Evolutionary conservation across 92 coral and sea anemone genomes (phyloP).

Genomic region (Paramuricea clavata): DNA sequence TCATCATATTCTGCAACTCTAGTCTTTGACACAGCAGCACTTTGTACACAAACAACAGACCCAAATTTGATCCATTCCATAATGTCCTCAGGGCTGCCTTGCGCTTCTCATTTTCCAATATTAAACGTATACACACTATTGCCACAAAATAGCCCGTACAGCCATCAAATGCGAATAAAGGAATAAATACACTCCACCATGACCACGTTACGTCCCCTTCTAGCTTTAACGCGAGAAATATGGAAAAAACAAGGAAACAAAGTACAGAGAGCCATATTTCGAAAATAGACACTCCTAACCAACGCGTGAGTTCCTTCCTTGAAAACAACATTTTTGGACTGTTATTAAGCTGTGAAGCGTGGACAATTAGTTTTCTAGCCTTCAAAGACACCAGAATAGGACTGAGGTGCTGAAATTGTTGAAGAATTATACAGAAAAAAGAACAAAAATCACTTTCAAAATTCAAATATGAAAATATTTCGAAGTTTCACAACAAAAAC

Average conservation of each 20-base stretch:
- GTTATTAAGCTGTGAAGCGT: slow-evolving; percentile 16
- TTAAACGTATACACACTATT: slow-evolving; percentile 92
- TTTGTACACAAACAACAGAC: slow-evolving; percentile 77
- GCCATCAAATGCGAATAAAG: slow-evolving; percentile 93
- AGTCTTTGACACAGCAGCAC: slow-evolving; percentile 83
- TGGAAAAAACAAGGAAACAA: slow-evolving; percentile 79
- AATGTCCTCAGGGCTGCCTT: slow-evolving; percentile 90
- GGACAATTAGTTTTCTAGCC: neutral
- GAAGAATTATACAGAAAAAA: too few species aligned
- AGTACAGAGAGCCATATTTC: slow-evolving; percentile 91
- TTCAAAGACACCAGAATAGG: too few species aligned
- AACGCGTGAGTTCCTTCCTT: slow-evolving; percentile 79
- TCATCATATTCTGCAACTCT: slow-evolving; percentile 67
- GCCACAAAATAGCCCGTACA: slow-evolving; percentile 92
- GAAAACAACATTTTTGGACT: slow-evolving; percentile 73
- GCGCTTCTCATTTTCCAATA: slow-evolving; percentile 79
- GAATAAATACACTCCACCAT: slow-evolving; percentile 97
- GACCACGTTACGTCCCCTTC: slow-evolving; percentile 76
- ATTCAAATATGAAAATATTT: too few species aligned
- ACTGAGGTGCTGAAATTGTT: too few species aligned
- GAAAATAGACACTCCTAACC: slow-evolving; percentile 96
- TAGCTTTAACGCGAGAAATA: slow-evolving; percentile 85
- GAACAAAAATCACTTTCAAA: too few species aligned
- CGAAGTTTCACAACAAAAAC: too few species aligned
- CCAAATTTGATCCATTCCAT: slow-evolving; percentile 79